Base-by-base conservation (phyloP, 23 tunicate species). In the Phallusia fumigata region DNA sequence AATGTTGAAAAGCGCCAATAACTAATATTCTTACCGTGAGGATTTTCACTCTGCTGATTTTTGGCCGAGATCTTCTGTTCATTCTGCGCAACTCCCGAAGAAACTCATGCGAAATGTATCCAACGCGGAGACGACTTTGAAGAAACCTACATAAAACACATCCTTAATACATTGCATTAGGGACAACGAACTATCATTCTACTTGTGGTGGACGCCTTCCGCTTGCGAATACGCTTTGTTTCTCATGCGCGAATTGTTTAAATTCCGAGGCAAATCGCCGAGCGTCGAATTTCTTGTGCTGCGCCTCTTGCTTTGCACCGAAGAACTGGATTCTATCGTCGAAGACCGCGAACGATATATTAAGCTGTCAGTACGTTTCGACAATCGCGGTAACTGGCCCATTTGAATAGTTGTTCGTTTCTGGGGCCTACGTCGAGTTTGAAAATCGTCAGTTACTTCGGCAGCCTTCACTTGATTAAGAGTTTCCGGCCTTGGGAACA, bases 91-190 rank as follows among this genome's bases (percentile, higher is more conserved):
- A 34, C 30, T 82, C 86, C 15, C 81, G 26, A 18, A 87, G 33
- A 64, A 87, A 82, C 53, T 87, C 85, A 35, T 82, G 91, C 35
- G 82, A 52, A 19, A 83, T 30, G 30, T 87, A 84, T 30, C 91
- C 84, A 33, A 87, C 80, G 28, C 85, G 81, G 19, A 87, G 40
- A n/a, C 86, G 77, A 31, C 74, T 72, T 65, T 76, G 91, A 11
- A 65, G 40, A 13, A 64, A 30, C 10, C 91, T 87, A 50, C 12
- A 52, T 52, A 53, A 73, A 32, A 81, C 36, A 81, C 33, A 34
- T 0, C 47, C 47, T 40, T 40, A 3, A 10, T 40, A 40, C 5
- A 40, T 58, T 58, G 58, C 58, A 51, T 51, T 15, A 51, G 58
- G 18, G 18, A 51, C 18, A 51, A 51, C 18, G 15, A 15, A 51